Evolutionary conservation across 2,113 vertebrate species (phyloP).

Genomic region (Vombatus ursinus): DNA sequence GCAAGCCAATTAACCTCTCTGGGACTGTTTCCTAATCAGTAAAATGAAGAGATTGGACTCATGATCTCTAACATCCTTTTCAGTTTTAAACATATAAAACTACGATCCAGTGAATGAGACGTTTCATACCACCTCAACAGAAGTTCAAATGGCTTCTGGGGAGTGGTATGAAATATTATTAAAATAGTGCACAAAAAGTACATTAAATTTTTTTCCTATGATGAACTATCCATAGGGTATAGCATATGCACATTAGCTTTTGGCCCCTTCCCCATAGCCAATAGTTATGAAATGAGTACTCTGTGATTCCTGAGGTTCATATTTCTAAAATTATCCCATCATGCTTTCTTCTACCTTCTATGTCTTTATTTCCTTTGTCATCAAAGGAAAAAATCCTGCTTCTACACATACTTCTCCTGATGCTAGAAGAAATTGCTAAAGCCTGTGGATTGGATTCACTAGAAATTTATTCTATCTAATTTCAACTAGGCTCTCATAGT

Average conservation of each 20-base stretch:
- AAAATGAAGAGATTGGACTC: background rate
- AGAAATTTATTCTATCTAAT: too few species aligned
- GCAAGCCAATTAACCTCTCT: background rate
- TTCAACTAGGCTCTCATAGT: too few species aligned
- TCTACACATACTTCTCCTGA: too few species aligned
- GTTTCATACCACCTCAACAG: background rate
- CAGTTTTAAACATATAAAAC: background rate
- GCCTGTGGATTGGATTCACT: too few species aligned
- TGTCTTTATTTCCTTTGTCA: background rate
- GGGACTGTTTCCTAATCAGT: background rate
- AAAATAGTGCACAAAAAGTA: background rate
- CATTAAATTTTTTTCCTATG: background rate
- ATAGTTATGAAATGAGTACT: background rate
- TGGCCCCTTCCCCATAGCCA: background rate
- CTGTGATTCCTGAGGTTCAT: background rate
- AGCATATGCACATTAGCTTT: background rate
- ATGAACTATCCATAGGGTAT: background rate
- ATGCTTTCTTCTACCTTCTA: background rate
- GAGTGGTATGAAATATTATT: background rate
- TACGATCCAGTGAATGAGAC: background rate
- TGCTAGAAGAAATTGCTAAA: too few species aligned
- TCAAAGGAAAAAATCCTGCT: background rate
- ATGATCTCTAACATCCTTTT: background rate
- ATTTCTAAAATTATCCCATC: background rate
- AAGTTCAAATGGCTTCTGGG: background rate